phyloP scores from a whole-genome alignment of 2,113 vertebrate genomes.

The Cheilinus undulatus region DNA sequence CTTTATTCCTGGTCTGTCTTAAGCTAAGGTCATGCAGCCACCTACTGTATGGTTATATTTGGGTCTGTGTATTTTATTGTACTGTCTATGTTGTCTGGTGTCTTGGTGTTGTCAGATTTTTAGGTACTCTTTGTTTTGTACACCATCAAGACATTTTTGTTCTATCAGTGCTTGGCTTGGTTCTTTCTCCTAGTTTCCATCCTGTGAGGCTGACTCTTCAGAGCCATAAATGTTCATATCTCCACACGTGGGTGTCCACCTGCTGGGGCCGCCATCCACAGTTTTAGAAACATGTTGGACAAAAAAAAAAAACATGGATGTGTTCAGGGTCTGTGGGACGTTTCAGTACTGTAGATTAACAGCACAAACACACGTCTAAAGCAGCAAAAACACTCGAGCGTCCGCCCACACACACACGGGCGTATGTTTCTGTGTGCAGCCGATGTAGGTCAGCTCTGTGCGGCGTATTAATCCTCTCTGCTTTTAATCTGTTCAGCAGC shows the following conservation, averaged over 20 bases:
- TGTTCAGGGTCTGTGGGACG: conserved; percentile 41
- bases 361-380: conserved; percentile 11
- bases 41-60: no score
- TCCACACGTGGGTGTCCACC: background rate
- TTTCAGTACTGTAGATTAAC: conserved; percentile 48
- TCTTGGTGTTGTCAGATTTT: no score
- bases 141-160: no score
- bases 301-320: conserved; percentile 14
- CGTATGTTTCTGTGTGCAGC: conserved; percentile 42
- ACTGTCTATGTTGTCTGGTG: no score
- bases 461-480: conserved; percentile 65
- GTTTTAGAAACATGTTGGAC: conserved; percentile 1
- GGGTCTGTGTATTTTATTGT: no score
- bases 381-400: background rate
- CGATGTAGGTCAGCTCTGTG: conserved; percentile 51
- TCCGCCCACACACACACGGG: background rate
- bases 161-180: no score
- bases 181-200: no score
- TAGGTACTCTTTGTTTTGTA: no score
- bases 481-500: conserved; percentile 74
- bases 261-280: background rate
- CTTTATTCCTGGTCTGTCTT: no score
- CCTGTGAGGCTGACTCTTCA: no score
- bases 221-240: no score
- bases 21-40: no score